Base-by-base conservation (phyloP, 2,797 vertebrate species). In the Microchirus variegatus region DNA sequence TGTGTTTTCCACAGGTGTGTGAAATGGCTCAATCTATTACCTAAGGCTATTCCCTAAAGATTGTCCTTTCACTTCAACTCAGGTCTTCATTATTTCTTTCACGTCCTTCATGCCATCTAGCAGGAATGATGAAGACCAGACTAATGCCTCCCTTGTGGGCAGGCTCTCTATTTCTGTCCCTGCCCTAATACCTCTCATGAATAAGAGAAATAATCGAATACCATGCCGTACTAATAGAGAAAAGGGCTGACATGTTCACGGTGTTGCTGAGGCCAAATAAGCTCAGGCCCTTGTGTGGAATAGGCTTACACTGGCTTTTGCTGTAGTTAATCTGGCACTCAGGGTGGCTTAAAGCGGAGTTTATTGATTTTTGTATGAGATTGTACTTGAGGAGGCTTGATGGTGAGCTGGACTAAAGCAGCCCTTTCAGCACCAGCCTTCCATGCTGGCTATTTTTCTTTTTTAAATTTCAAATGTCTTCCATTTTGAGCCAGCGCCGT, bases 1-100 rank as follows among this genome's bases (percentile, higher is more conserved):
- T 31, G 5, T 67, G 52, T 63, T 73, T 70, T 74, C 53, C 47
- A 15, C 58, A 63, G 53, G 55, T 55, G 46, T 40, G 52, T 59
- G 58, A 64, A 61, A 59, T 19, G 16, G 55, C 56, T 78, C 59
- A 59, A 51, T 71, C 54, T 53, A 42, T 46, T 59, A 50, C 31
- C 31, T 73, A 75, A 78, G 48, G 59, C 70, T 73, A 65, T 80
- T 75, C 80, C 58, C 53, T 63, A 67, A 73, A 81, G 67, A 80
- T 58, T 52, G 72, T 60, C 66, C 61, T 64, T 73, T 72, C 70
- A 52, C 71, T 73, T 67, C 58, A 72, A 66, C 62, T 73, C 70
- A 67, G 31, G 67, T 73, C 57, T 69, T 87, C 59, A 76, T 77
- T 67, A 72, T 79, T 81, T 76, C 26, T 75, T 48, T 53, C 59